Conservation (phyloP, 2,113 vertebrate species). For the Cyphomyrus plagiostoma region DNA sequence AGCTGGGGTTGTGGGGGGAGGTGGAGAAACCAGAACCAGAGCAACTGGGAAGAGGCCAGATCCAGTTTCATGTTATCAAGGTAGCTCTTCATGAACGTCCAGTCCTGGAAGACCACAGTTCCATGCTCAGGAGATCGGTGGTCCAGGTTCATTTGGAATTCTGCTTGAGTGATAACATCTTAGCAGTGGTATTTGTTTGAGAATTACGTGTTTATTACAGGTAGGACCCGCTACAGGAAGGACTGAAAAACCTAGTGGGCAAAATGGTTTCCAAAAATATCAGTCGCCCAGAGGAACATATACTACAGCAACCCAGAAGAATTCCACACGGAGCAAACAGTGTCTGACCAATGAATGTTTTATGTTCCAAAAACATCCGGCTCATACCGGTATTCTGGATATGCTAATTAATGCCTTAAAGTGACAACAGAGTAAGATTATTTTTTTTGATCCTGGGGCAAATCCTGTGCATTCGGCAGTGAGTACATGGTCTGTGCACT, state of each 20-base stretch:
- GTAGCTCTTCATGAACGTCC: background rate
- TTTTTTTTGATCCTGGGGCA: background rate
- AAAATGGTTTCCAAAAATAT: background rate
- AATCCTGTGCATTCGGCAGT: background rate
- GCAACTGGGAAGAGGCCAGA: background rate
- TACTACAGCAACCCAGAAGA: background rate
- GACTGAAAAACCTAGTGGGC: background rate
- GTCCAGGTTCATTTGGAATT: background rate
- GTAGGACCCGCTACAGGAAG: background rate
- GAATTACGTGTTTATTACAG: background rate
- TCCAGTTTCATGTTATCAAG: background rate
- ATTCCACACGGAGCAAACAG: background rate
- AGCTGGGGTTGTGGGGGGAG: background rate
- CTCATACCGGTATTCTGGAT: background rate
- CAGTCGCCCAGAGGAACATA: background rate
- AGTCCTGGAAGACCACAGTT: background rate
- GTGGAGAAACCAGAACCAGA: background rate
- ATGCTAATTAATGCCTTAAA: background rate
- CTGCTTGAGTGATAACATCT: background rate
- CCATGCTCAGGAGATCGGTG: background rate
- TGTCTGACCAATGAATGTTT: background rate
- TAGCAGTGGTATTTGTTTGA: background rate
- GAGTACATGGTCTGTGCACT: too few relatives aligned
- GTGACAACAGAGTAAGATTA: background rate
- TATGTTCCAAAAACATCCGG: background rate